Conservation (phyloP, 92 coral and sea anemone species). For the Actinernus sp. region DNA sequence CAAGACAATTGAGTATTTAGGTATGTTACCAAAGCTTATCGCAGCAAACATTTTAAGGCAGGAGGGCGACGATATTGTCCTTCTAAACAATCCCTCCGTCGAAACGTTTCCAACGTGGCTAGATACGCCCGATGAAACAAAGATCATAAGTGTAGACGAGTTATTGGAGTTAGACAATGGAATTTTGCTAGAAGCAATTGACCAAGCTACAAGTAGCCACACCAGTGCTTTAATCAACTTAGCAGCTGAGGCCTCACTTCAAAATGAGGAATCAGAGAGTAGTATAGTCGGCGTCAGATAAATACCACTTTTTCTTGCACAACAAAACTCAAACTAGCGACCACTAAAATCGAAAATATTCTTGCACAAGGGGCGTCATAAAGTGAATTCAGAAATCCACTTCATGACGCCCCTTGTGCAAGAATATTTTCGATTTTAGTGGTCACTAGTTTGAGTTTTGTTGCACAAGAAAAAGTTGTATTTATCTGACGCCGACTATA, state of each 20-base stretch:
- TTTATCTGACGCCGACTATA: no score
- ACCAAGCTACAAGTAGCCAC: slow-evolving; percentile 6
- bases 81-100: not conserved
- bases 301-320: no score
- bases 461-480: no score
- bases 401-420: no score
- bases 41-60: slow-evolving; percentile 12
- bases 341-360: no score
- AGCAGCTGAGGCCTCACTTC: not conserved
- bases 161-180: slow-evolving; percentile 29
- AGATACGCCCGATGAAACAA: slow-evolving; percentile 28
- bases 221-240: slow-evolving; percentile 14
- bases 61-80: slow-evolving; percentile 10
- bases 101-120: slow-evolving; percentile 5
- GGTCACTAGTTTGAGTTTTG: no score
- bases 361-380: no score
- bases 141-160: slow-evolving; percentile 24
- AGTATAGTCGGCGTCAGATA: slow-evolving; percentile 6
- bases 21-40: slow-evolving; percentile 12
- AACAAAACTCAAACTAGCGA: no score
- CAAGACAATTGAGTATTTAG: slow-evolving; percentile 31
- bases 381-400: no score
- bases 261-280: not conserved
- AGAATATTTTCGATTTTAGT: no score
- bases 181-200: slow-evolving; percentile 22